These are phyloP conservation scores for Raja brachyura DNA, from an alignment of 2,113 vertebrate genomes.

Conservation along the genomic window DNA sequence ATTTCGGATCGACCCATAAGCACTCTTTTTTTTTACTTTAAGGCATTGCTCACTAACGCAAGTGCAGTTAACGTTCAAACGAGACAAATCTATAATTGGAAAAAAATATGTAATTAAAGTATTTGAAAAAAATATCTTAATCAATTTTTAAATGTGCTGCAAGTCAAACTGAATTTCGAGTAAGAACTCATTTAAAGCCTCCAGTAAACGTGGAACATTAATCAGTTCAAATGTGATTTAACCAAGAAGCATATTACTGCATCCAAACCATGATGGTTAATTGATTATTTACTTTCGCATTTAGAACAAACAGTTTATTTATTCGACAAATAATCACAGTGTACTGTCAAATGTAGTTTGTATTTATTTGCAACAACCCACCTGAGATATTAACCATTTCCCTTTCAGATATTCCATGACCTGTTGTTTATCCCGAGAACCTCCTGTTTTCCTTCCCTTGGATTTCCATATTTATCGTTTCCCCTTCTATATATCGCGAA, in stretches of 20 bases:
- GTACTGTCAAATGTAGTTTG: not conserved
- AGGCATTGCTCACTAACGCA: not conserved
- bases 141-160: not conserved
- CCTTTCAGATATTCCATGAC: not conserved
- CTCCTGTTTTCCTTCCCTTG: not conserved
- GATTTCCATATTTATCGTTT: not conserved
- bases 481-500: not conserved
- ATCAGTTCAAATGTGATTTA: not conserved
- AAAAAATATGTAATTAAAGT: not conserved
- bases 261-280: not conserved
- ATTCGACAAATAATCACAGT: not conserved
- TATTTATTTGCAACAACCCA: not conserved
- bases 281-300: not conserved
- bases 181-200: not conserved
- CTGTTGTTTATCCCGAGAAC: not conserved
- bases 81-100: conserved; percentile 39
- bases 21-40: conserved; percentile 35
- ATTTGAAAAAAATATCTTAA: not conserved
- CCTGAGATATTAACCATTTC: not conserved
- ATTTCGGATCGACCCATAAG: conserved; percentile 47
- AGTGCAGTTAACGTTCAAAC: conserved; percentile 32
- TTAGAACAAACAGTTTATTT: not conserved
- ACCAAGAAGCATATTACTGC: not conserved
- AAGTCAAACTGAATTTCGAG: not conserved
- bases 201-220: not conserved